Evolutionary conservation across 2,888 invertebrate species (phyloP).

Genomic region (Drosophila nr. fundita): DNA sequence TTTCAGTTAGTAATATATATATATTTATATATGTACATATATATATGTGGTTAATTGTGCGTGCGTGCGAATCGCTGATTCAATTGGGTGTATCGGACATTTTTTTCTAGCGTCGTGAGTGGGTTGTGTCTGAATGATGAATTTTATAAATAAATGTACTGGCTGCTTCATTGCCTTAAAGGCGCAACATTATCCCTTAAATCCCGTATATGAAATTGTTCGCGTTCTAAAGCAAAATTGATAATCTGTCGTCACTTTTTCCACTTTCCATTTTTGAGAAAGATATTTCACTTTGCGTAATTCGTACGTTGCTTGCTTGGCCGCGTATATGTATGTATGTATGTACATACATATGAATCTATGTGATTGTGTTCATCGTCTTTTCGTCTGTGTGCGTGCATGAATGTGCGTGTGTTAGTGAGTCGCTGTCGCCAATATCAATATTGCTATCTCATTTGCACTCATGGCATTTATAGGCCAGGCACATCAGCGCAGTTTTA

Average conservation of each 20-base stretch:
- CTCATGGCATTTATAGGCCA: slow-evolving; percentile 53
- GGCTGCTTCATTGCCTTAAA: slow-evolving; percentile 12
- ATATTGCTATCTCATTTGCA: slow-evolving; percentile 63
- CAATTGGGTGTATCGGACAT: slow-evolving; percentile 24
- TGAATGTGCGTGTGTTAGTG: slow-evolving; percentile 45
- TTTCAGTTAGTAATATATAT: slow-evolving; percentile 32
- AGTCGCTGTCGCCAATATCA: slow-evolving; percentile 69
- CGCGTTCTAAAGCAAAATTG: slow-evolving; percentile 40
- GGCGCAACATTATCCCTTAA: slow-evolving; percentile 13
- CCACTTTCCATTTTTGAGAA: slow-evolving; percentile 80
- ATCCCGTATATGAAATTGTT: slow-evolving; percentile 16
- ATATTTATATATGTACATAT: slow-evolving; percentile 17
- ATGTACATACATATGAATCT: slow-evolving; percentile 34
- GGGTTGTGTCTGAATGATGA: slow-evolving; percentile 40
- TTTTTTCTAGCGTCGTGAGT: slow-evolving; percentile 53
- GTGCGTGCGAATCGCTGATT: slow-evolving; percentile 32
- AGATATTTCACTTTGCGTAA: slow-evolving; percentile 83
- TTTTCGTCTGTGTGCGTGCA: slow-evolving; percentile 45
- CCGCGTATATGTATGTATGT: slow-evolving; percentile 44
- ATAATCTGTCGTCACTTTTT: slow-evolving; percentile 69
- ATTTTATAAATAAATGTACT: slow-evolving; percentile 58
- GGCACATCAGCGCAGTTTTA: slow-evolving; percentile 61
- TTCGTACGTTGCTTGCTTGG: slow-evolving; percentile 74
- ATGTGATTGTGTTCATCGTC: slow-evolving; percentile 43
- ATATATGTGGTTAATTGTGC: slow-evolving; percentile 22